phyloP scores from a whole-genome alignment of 2,888 invertebrate species.

The Flexamia atlantica region DNA sequence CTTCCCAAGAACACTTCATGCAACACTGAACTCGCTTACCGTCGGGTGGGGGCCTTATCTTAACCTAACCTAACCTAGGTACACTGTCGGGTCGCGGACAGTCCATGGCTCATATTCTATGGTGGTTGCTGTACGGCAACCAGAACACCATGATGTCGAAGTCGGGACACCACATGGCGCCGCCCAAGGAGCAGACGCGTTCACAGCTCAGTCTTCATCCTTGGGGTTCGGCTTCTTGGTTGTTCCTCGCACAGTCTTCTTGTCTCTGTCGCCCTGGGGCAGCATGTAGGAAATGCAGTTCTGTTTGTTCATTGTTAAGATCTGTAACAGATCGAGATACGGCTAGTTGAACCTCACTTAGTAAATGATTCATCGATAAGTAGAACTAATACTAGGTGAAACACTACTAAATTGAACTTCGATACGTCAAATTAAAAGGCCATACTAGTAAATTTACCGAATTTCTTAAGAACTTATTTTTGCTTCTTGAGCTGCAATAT shows the following conservation, averaged over 20 bases:
- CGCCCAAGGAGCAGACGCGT: neutral
- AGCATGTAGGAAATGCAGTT: conserved; percentile 60
- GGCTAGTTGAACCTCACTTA: neutral
- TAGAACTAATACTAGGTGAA: no score
- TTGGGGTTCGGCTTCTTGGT: conserved; percentile 52
- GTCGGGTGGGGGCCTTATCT: neutral
- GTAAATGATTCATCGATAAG: no score
- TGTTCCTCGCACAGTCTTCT: conserved; percentile 45
- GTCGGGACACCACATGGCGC: conserved; percentile 40
- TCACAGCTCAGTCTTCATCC: conserved; percentile 17
- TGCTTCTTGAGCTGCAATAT: no score
- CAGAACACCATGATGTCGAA: conserved; percentile 51
- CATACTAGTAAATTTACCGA: no score
- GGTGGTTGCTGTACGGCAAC: conserved; percentile 53
- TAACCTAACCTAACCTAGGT: conserved; percentile 49
- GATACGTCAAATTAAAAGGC: no score
- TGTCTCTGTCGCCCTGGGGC: conserved; percentile 43
- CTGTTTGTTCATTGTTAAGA: conserved; percentile 51
- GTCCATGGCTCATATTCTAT: conserved; percentile 43
- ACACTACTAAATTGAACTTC: no score
- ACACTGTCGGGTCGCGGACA: conserved; percentile 52
- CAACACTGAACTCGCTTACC: conserved; percentile 6
- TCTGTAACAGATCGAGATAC: neutral
- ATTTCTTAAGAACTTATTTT: no score
- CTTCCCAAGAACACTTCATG: neutral